Evolutionary conservation across 2,113 vertebrate genomes (phyloP).

Genomic region (Aleadryas rufinucha): DNA sequence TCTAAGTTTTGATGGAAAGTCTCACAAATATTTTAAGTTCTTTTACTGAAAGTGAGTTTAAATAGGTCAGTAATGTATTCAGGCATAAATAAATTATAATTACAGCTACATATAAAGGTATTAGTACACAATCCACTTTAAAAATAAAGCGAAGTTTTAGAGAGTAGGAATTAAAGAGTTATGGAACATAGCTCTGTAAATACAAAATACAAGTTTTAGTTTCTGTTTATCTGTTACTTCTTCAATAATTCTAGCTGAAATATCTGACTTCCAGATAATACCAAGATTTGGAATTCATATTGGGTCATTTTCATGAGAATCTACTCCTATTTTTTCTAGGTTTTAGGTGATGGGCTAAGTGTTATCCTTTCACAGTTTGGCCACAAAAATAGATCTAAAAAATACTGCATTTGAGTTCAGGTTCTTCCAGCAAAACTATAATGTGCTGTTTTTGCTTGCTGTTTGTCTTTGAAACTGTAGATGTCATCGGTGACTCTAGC

Average conservation of each 20-base stretch:
- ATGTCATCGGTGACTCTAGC: background rate
- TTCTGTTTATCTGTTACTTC: background rate
- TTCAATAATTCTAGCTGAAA: background rate
- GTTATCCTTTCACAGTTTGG: background rate
- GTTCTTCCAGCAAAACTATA: background rate
- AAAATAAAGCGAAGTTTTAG: background rate
- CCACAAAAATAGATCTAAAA: background rate
- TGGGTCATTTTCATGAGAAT: background rate
- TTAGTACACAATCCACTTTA: background rate
- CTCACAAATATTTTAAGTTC: background rate
- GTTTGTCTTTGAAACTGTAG: background rate
- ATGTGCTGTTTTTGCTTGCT: background rate
- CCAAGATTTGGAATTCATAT: background rate
- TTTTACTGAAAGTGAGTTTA: background rate
- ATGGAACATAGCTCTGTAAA: accelerated
- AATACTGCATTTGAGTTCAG: background rate
- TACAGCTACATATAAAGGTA: background rate
- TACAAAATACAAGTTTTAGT: background rate
- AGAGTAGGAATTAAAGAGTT: background rate
- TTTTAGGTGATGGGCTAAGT: background rate
- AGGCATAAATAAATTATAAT: background rate
- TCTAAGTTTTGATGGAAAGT: background rate
- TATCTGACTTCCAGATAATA: background rate
- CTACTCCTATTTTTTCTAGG: background rate
- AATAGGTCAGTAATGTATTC: background rate